Evolutionary conservation across 2,797 vertebrate species (phyloP).

Genomic region (Leptatherina wallacei): DNA sequence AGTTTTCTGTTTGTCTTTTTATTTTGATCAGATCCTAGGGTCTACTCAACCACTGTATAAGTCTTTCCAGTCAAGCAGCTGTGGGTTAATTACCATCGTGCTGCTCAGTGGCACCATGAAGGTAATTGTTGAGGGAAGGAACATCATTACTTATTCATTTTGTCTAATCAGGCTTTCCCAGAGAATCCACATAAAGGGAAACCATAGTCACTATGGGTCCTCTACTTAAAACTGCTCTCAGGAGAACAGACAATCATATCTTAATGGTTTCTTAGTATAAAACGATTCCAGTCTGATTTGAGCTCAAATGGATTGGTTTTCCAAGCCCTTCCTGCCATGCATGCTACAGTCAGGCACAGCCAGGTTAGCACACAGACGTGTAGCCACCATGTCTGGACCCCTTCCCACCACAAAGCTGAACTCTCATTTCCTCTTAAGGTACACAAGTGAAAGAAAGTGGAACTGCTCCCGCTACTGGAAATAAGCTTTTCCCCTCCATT

Average conservation of each 20-base stretch:
- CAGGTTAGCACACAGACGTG: conserved; percentile 41
- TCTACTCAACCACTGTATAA: conserved; percentile 11
- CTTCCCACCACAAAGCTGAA: conserved; percentile 56
- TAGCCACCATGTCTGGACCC: conserved; percentile 48
- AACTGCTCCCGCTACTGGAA: conserved; percentile 52
- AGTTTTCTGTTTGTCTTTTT: no score
- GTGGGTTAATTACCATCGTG: conserved; percentile 46
- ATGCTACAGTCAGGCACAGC: conserved; percentile 10
- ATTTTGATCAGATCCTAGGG: no score
- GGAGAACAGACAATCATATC: conserved; percentile 4
- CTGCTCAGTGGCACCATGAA: conserved; percentile 31
- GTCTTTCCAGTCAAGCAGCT: conserved; percentile 31
- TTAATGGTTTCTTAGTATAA: conserved; percentile 28
- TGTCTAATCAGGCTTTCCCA: conserved; percentile 51
- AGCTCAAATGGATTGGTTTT: neutral
- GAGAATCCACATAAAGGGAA: conserved; percentile 31
- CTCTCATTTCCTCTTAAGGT: conserved; percentile 69
- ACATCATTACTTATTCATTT: conserved; percentile 59
- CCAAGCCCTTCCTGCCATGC: conserved; percentile 1
- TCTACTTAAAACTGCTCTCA: neutral
- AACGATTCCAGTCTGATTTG: conserved; percentile 21
- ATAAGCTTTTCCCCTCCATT: conserved; percentile 45
- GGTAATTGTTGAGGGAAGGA: conserved; percentile 53
- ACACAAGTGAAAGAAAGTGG: conserved; percentile 43
- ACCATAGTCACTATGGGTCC: conserved; percentile 7